Conservation (phyloP, 2,888 invertebrate species). For the Unio pictorum region DNA sequence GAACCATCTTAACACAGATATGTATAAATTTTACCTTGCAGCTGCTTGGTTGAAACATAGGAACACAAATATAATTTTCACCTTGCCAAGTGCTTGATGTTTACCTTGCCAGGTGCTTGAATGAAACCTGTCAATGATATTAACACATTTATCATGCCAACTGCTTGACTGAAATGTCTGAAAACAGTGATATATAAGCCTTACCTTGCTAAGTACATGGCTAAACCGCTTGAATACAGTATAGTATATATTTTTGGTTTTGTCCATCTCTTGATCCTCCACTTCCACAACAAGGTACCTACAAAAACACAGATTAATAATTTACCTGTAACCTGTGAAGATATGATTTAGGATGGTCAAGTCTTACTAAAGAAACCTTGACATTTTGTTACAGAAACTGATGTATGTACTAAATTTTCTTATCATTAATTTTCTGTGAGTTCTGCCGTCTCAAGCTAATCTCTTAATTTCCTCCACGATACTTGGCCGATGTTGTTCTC, state of each 20-base stretch:
- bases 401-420: no score
- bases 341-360: no score
- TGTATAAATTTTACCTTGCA: constrained; percentile 16
- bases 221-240: constrained; percentile 91
- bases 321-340: no score
- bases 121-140: constrained; percentile 4
- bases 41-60: constrained; percentile 17
- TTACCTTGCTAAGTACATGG: constrained; percentile 75
- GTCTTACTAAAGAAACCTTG: no score
- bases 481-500: no score
- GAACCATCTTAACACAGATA: background rate
- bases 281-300: constrained; percentile 82
- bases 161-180: background rate
- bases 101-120: constrained; percentile 24
- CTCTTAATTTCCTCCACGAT: no score
- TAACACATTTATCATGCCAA: background rate
- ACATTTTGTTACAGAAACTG: no score
- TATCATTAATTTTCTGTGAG: no score
- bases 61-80: background rate
- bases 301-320: constrained; percentile 1
- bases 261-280: constrained; percentile 82
- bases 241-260: constrained; percentile 88
- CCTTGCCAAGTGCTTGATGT: background rate
- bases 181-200: constrained; percentile 2
- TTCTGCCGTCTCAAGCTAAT: no score